These are phyloP conservation scores for Aleiodes testaceus DNA, from an alignment of 2,888 invertebrate species.

Conservation along the genomic window DNA sequence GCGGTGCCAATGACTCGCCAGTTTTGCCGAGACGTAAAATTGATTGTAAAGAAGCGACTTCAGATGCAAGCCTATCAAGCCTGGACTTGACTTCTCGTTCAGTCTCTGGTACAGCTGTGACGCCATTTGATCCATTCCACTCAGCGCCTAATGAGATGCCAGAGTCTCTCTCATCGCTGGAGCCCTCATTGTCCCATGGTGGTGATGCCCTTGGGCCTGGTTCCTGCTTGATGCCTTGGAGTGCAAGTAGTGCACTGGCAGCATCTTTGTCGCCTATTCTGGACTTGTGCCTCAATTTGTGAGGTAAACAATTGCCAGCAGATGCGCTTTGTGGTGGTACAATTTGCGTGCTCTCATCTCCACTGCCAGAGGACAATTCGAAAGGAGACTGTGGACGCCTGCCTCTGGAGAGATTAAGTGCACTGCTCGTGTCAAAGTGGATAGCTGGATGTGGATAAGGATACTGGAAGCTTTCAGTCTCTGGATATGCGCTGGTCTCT, in stretches of 20 bases:
- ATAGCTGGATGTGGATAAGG: slow-evolving; percentile 75
- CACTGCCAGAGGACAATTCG: slow-evolving; percentile 85
- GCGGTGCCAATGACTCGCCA: slow-evolving; percentile 53
- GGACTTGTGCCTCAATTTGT: slow-evolving; percentile 93
- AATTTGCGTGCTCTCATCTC: slow-evolving; percentile 76
- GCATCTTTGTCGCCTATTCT: slow-evolving; percentile 93
- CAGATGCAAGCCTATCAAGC: slow-evolving; percentile 89
- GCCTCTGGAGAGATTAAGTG: slow-evolving; percentile 80
- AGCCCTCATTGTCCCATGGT: slow-evolving; percentile 91
- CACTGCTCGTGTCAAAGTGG: slow-evolving; percentile 78
- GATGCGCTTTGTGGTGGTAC: slow-evolving; percentile 75
- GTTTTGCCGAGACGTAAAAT: slow-evolving; percentile 80
- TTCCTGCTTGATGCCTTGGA: slow-evolving; percentile 91
- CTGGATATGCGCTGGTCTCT: slow-evolving; percentile 68
- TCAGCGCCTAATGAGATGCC: slow-evolving; percentile 89
- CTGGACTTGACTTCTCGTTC: slow-evolving; percentile 88
- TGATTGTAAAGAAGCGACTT: slow-evolving; percentile 91
- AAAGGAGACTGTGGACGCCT: slow-evolving; percentile 82
- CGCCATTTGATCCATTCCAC: slow-evolving; percentile 74
- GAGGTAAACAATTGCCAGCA: slow-evolving; percentile 86
- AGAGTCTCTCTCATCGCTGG: slow-evolving; percentile 91
- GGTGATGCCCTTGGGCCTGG: slow-evolving; percentile 86
- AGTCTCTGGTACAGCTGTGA: slow-evolving; percentile 75
- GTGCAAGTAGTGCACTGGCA: slow-evolving; percentile 84
- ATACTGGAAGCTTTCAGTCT: slow-evolving; percentile 73